Percentiles rank a stretch among this genome's conserved stretches.
Evolutionary conservation across 2,797 vertebrate genomes (phyloP).

Genomic region (Hydrophis major): DNA sequence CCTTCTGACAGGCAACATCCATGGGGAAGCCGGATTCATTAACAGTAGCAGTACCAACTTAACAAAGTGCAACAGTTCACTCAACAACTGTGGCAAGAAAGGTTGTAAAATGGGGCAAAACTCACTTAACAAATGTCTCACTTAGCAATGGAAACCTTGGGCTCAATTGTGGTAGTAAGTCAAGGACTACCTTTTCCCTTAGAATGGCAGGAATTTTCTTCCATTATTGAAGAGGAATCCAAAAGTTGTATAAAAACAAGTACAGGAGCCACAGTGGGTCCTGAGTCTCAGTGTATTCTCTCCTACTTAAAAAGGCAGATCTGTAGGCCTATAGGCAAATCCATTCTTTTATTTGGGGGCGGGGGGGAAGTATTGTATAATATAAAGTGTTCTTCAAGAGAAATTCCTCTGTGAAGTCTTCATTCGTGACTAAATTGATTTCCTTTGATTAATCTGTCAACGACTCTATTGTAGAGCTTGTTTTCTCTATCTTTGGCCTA

Average conservation of each 20-base stretch:
- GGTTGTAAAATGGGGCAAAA: background rate
- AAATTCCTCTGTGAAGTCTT: background rate
- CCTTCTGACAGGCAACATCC: background rate
- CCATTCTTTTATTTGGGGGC: background rate
- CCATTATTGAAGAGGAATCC: background rate
- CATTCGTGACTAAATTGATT: background rate
- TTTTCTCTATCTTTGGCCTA: background rate
- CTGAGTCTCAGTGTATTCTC: background rate
- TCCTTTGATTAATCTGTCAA: background rate
- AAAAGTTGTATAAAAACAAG: background rate
- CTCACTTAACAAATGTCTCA: background rate
- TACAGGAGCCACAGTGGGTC: background rate
- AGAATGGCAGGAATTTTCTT: background rate
- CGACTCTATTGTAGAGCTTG: background rate
- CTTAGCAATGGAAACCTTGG: background rate
- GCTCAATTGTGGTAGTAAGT: background rate
- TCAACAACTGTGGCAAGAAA: background rate
- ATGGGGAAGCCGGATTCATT: background rate
- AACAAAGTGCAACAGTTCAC: background rate
- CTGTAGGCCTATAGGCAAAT: background rate
- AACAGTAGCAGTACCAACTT: background rate
- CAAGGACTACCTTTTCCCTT: background rate
- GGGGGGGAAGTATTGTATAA: background rate
- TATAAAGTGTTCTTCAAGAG: background rate
- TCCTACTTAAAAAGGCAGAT: background rate